Evolutionary conservation across 2,797 vertebrate genomes (phyloP).

Genomic region (Loris lydekkerianus): DNA sequence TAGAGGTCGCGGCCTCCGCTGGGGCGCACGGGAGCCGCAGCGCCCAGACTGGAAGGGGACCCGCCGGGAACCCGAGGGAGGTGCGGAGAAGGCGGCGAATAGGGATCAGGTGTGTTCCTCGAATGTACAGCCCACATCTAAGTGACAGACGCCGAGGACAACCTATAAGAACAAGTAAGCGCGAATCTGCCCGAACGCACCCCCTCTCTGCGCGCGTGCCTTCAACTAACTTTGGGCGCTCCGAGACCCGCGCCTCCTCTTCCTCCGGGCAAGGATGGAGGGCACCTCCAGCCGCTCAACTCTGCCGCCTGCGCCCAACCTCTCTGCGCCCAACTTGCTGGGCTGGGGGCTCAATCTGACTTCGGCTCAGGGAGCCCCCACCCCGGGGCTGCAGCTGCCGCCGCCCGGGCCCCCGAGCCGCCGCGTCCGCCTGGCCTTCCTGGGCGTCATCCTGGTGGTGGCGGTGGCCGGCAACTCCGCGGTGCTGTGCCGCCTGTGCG

Average conservation of each 20-base stretch:
- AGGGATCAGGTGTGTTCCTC: constrained; percentile 69
- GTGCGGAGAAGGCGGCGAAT: constrained; percentile 71
- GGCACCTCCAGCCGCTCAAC: constrained; percentile 42
- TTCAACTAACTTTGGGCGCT: constrained; percentile 80
- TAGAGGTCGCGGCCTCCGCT: rapidly evolving
- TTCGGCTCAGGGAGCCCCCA: not conserved
- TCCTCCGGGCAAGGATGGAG: constrained; percentile 71
- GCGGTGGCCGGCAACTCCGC: constrained; percentile 84
- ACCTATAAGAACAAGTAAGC: constrained; percentile 57
- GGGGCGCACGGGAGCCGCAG: not conserved
- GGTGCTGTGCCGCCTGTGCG: constrained; percentile 82
- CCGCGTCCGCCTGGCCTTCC: constrained; percentile 77
- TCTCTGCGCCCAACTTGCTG: constrained; percentile 50
- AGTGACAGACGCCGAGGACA: constrained; percentile 76
- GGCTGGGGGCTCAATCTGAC: constrained; percentile 79
- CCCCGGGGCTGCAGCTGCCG: not conserved
- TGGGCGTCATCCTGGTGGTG: constrained; percentile 83
- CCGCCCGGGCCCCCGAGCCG: not conserved
- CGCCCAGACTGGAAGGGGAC: not conserved
- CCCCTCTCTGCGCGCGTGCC: not conserved
- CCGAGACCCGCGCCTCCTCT: not conserved
- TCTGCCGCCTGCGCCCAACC: constrained; percentile 56
- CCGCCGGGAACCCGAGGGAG: not conserved
- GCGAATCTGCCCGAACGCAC: not conserved
- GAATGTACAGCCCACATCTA: constrained; percentile 78